Evolutionary conservation across 2,888 invertebrate genomes (phyloP).

Genomic region (Gymnoscelis rufifasciata): DNA sequence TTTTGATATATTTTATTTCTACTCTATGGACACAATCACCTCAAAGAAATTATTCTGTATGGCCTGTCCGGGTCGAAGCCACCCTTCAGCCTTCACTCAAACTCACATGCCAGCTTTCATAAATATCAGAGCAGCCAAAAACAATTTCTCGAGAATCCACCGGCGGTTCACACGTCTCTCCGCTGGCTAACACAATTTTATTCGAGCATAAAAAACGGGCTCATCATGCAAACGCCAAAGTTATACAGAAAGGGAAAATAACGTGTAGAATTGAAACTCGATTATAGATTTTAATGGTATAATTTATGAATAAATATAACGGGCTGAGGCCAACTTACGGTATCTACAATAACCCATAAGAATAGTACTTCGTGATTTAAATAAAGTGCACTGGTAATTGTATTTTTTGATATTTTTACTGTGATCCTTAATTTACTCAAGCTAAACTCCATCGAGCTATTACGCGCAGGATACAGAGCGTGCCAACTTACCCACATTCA

Average conservation of each 20-base stretch:
- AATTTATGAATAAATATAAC: background rate
- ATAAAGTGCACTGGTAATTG: too few species aligned
- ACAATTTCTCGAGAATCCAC: slow-evolving; percentile 68
- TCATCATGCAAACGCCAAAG: slow-evolving; percentile 78
- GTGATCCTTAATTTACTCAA: too few species aligned
- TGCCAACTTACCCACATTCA: too few species aligned
- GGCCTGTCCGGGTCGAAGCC: slow-evolving; percentile 41
- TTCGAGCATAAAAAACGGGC: slow-evolving; percentile 77
- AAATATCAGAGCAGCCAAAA: slow-evolving; percentile 75
- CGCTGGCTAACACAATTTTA: slow-evolving; percentile 76
- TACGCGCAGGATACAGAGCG: too few species aligned
- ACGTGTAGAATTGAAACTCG: slow-evolving; percentile 11
- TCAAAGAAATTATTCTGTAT: slow-evolving; percentile 33
- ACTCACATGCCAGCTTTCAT: slow-evolving; percentile 67
- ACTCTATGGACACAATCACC: slow-evolving; percentile 4
- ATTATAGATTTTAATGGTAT: background rate
- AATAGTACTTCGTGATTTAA: too few species aligned
- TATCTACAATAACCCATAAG: too few species aligned
- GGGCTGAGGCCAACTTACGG: too few species aligned
- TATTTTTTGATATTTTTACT: too few species aligned
- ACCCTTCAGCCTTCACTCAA: slow-evolving; percentile 67
- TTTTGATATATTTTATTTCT: background rate
- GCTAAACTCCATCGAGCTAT: too few species aligned
- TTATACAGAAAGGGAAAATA: slow-evolving; percentile 24
- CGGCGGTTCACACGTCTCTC: slow-evolving; percentile 62